Base-by-base conservation (phyloP, 2,797 vertebrate genomes). In the Clarias pachynema region DNA sequence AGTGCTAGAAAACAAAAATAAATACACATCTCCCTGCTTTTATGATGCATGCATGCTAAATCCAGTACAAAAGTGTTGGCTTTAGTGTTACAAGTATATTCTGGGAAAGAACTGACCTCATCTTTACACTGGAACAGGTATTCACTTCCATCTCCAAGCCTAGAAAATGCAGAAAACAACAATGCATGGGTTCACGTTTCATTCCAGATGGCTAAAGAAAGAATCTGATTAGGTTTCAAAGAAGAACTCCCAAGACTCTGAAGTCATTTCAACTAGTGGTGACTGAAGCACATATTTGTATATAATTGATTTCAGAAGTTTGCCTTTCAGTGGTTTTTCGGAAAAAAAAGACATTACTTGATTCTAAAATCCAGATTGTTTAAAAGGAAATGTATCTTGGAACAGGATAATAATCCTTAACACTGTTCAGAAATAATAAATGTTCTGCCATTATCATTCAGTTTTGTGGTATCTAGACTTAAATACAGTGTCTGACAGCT, bases 41-140 rank as follows among this genome's bases (percentile, higher is more conserved):
- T 22, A 6, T 70, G 20, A 40, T 44, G 24, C 5, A 53, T 29
- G 8, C 44, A 56, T 4, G 12, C 16, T 78, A 10, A 5, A 37
- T 34, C 29, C 24, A 77, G 29, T 34, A 29, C 26, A 5, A 22
- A 59, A 40, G 22, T 37, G 59, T n/a, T 24, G 20, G 22, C 56
- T 57, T 34, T 34, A 34, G 74, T 1, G 18, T 31, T 57, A 60
- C 4, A 53, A 24, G 22, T 62, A 15, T 5, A 31, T 68, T 34
- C 24, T 63, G 31, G 77, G 59, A 79, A 79, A 53, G 63, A 60
- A 90, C 97, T 93, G 91, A 98, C 98, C 97, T 99, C 97, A 44
- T 99, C 97, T 94, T 97, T 99, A 93, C 96, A 98, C n/a, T 99
- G 98, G 94, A 99, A 99, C 84, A 99, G 93, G 95, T 97, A 99